Base-by-base conservation (phyloP, 2,113 vertebrate species). In the Eudyptes chrysolophus region DNA sequence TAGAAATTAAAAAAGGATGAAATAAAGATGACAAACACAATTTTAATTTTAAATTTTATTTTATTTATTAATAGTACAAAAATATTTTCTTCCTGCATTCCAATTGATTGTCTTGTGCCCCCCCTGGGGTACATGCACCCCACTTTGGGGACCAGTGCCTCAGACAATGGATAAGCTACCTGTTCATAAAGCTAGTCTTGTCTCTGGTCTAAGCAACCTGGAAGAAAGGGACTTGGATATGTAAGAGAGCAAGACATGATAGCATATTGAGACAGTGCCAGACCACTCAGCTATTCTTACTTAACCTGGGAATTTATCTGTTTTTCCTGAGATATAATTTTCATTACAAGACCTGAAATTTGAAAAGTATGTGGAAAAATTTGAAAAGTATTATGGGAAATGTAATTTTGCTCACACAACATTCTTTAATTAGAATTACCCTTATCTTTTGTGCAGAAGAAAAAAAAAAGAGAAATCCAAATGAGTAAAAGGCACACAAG, bases 121-220 rank as follows among this genome's bases (percentile, higher is more conserved):
- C 6, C 27, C 2, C 3, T 5, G 8, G 14, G 10, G 6, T 42
- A 36, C 1, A 0, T 30, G 27, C 16, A 58, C 27, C 11, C 16
- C 18, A 22, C 6, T 77, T 76, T 58, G 62, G 32, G 46, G 52
- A 78, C 8, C n/a, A 61, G 25, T 38, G 17, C 15, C 52, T 86
- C 46, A 49, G 30, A 20, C 9, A 38, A 4, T n/a, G 19, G n/a
- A 30, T 60, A 48, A 85, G 18, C 16, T 72, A 44, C 14, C 16
- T 77, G 21, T 88, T 92, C 25, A 36, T 88, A 68, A 64, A 42
- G 16, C 5, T 42, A 74, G 36, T 61, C 49, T 69, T 94, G 11
- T 12, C 16, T 87, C 22, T 90, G 22, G 18, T 75, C 11, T 70
- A 51, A 78, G 29, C 25, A 87, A 46, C 29, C 29, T 81, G 42